Percentiles rank a stretch among this genome's conserved stretches.
Evolutionary conservation across 2,113 vertebrate genomes (phyloP).

Genomic region (Neogobius melanostomus): DNA sequence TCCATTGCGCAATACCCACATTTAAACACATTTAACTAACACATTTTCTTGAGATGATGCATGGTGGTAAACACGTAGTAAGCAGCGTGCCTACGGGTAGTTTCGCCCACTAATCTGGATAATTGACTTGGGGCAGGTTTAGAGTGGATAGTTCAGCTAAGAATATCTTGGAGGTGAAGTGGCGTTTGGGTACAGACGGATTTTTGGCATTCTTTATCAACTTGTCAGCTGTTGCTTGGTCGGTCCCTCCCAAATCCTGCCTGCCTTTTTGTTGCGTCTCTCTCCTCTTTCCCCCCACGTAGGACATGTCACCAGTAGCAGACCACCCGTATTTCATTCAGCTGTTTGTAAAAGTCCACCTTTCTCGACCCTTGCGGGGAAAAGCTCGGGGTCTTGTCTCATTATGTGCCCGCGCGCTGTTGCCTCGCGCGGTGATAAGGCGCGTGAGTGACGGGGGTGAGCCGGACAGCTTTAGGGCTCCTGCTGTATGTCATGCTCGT

Average conservation of each 20-base stretch:
- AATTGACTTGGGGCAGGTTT: constrained; percentile 25
- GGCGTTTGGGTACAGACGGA: constrained; percentile 19
- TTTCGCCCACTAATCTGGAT: neutral
- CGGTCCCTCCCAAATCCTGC: neutral
- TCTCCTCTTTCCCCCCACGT: constrained; percentile 5
- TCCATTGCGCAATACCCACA: neutral
- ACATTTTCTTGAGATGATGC: neutral
- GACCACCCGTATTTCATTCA: constrained; percentile 31
- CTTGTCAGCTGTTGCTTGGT: constrained; percentile 39
- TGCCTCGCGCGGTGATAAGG: constrained; percentile 26
- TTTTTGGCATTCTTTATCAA: constrained; percentile 47
- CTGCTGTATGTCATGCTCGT: constrained; percentile 25
- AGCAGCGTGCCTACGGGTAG: neutral
- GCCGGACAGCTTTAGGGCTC: constrained; percentile 23
- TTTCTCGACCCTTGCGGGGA: constrained; percentile 18
- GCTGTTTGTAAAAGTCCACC: constrained; percentile 40
- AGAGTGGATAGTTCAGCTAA: constrained; percentile 29
- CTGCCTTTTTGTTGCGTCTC: constrained; percentile 4
- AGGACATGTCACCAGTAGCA: neutral
- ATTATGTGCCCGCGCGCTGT: neutral
- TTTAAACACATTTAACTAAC: neutral
- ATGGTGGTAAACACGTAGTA: neutral
- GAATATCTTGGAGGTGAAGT: constrained; percentile 51
- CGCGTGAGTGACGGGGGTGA: constrained; percentile 17
- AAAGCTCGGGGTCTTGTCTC: neutral